phyloP scores from a whole-genome alignment of 2,797 vertebrate species.

The Lepus oiostolus region DNA sequence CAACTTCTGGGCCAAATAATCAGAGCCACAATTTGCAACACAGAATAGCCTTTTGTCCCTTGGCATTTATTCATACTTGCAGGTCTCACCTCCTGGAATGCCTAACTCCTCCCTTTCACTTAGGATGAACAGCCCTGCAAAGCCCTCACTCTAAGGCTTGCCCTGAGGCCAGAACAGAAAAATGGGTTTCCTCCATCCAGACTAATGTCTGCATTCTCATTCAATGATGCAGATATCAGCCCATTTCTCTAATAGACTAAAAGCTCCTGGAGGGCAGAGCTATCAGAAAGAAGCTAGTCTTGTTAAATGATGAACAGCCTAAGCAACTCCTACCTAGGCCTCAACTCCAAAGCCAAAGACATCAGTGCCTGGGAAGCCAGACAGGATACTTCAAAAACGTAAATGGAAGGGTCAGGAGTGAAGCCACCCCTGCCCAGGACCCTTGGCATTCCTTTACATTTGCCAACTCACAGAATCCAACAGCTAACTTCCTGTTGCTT shows the following conservation, averaged over 20 bases:
- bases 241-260: conserved; percentile 31
- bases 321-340: not conserved
- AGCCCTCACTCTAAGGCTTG: not conserved
- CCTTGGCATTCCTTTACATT: not conserved
- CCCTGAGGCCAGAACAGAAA: not conserved
- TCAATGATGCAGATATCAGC: not conserved
- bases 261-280: conserved; percentile 56
- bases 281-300: not conserved
- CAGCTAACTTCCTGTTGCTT: not conserved
- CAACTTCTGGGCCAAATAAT: not conserved
- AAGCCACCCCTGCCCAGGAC: not conserved
- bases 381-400: not conserved
- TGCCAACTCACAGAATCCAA: conserved; percentile 9
- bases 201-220: not conserved
- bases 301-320: not conserved
- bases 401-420: not conserved
- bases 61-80: conserved; percentile 52
- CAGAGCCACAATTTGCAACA: conserved; percentile 68
- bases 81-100: conserved; percentile 61
- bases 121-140: not conserved
- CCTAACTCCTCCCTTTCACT: conserved; percentile 53
- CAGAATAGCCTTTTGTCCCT: conserved; percentile 67
- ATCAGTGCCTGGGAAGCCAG: not conserved
- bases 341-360: not conserved
- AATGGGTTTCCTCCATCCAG: conserved; percentile 50